Conservation (phyloP, 2,797 vertebrate species). For the Sparidentex hasta region DNA sequence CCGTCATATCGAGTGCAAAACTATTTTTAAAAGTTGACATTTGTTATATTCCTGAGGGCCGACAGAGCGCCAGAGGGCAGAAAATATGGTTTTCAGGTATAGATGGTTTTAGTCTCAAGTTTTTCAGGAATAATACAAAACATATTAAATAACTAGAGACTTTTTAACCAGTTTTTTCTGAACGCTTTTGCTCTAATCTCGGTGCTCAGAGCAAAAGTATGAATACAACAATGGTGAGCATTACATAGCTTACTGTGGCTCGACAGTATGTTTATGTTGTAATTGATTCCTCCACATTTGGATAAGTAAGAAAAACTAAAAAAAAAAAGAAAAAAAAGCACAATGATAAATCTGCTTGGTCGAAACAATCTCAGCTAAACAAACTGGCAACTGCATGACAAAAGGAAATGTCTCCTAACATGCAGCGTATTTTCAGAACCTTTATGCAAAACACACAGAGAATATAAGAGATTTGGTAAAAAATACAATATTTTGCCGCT, state of each 20-base stretch:
- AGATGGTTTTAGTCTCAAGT: no score
- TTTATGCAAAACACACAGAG: background rate
- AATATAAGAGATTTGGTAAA: background rate
- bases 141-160: no score
- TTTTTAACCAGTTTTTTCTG: no score
- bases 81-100: constrained; percentile 13
- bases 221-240: background rate
- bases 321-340: background rate
- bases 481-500: background rate
- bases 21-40: constrained; percentile 40
- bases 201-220: background rate
- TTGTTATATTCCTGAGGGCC: constrained; percentile 9
- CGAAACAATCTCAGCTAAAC: no score
- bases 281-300: background rate
- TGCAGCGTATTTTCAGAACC: background rate
- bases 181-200: no score
- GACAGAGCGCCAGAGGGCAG: no score
- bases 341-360: background rate
- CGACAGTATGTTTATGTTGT: background rate
- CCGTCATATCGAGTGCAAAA: constrained; percentile 47
- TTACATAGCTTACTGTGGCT: background rate
- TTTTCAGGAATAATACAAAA: no score
- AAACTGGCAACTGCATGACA: no score
- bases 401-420: no score
- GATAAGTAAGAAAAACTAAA: background rate